Base-by-base conservation (phyloP, 2,888 invertebrate species). In the Ichneumoninae sp. region DNA sequence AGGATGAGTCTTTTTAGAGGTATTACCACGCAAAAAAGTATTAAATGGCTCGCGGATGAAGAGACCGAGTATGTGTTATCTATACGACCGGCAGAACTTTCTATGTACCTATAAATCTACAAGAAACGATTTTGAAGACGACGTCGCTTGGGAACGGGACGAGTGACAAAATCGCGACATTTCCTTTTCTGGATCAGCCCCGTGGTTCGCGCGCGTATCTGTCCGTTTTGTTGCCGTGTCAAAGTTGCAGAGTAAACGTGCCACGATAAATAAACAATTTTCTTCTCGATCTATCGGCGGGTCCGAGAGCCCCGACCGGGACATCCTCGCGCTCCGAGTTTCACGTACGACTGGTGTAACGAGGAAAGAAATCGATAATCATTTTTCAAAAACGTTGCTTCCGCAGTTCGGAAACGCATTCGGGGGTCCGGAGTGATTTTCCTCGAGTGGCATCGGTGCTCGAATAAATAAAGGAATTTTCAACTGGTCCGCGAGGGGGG, bases 211-310 rank as follows among this genome's bases (percentile, higher is more conserved):
- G 44, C 44, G 44, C 3, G 16, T 47, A 47, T 47, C 44, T 16
- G 4, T 3, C 26, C 3, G 4, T 26, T 57, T 4, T 26, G 57
- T 57, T 13, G 13, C 26, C 1, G 57, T 26, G 57, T 26, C 71
- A n/a, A 60, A 52, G 52, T 33, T 19, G 33, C 19, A 36, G 33
- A 83, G 13, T 30, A 68, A 68, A 78, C 60, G 66, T 63, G 68
- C 63, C 10, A 47, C 74, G 73, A 77, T 69, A 73, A 71, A 60
- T 63, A 70, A n/a, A 65, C 44, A 65, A 83, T 80, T 79, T 80
- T 66, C 63, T 80, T 76, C 75, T 54, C 75, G 60, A 73, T 70
- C 19, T 8, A 75, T 79, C 57, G 8, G 36, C 36, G n/a, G 16
- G 26, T 16, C 22, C 1, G 36, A 50, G 44, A 54, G 68, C 47